Base-by-base conservation (phyloP, 2,797 vertebrate genomes). In the Lycodopsis pacificus region DNA sequence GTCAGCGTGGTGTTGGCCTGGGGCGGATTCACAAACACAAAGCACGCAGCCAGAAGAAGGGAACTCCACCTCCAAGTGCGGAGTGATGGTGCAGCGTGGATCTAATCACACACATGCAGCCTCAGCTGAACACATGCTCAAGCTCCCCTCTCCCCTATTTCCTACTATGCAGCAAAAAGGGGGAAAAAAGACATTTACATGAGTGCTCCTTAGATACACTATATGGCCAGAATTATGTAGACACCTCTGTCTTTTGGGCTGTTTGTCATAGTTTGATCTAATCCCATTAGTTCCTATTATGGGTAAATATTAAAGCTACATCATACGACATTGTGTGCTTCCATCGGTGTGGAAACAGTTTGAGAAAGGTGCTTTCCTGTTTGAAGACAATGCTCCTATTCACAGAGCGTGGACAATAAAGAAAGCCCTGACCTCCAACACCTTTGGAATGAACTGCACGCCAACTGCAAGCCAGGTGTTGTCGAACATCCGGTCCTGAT, bases 1-100 rank as follows among this genome's bases (percentile, higher is more conserved):
- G 92, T 89, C 89, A 80, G 81, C 67, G 86, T 83, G 82, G 67
- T 25, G 77, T 81, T 80, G 79, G 86, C 81, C 89, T 25, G 27
- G 44, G 87, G 90, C 89, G 86, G 73, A 81, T 78, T 83, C 86
- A 82, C 79, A 87, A 91, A 89, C 83, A 91, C 81, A 87, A 87
- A 87, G 82, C 84, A 65, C 69, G 68, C 81, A 74, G 79, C 66
- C 77, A 88, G 79, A 73, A 84, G 81, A 83, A 85, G 73, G 84
- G 72, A 88, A 88, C 85, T 88, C 89, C 83, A 79, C 74, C 87
- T 89, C 83, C 69, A 66, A 72, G 76, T 76, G 86, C 78, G 77
- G 73, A 86, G 74, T 53, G 78, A 83, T 81, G 81, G 58, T 73
- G 77, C 77, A 84, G 70, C 76, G 19, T 27, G 73, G 74, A 77